Percentiles rank a stretch among this genome's conserved stretches.
These are phyloP conservation scores for Torymus auratus DNA, from an alignment of 2,888 invertebrate genomes.

Conservation along the genomic window DNA sequence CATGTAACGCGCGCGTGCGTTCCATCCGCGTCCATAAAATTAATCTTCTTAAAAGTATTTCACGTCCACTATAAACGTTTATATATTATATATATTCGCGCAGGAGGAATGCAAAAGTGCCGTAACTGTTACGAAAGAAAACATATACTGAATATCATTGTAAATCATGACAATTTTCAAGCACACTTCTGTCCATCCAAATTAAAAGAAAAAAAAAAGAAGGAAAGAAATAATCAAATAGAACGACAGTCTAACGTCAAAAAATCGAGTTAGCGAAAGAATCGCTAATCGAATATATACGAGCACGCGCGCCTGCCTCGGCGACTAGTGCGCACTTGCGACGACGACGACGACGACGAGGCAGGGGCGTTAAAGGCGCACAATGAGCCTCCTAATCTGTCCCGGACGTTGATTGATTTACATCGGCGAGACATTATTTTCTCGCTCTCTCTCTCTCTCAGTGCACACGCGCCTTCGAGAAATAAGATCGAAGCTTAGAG, in stretches of 20 bases:
- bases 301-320: slow-evolving; percentile 11
- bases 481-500: slow-evolving; percentile 59
- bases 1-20: no score
- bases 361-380: slow-evolving; percentile 31
- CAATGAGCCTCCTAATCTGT: slow-evolving; percentile 53
- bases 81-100: no score
- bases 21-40: no score
- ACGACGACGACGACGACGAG: slow-evolving; percentile 7
- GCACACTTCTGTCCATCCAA: neutral
- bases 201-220: slow-evolving; percentile 7
- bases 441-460: slow-evolving; percentile 50
- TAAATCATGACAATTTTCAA: slow-evolving; percentile 14
- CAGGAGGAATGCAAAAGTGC: no score
- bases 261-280: slow-evolving; percentile 10
- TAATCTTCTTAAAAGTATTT: no score
- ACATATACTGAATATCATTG: slow-evolving; percentile 4
- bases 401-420: slow-evolving; percentile 73
- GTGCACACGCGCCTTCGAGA: slow-evolving; percentile 38
- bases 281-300: slow-evolving; percentile 48
- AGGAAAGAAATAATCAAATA: neutral
- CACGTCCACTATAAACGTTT: no score
- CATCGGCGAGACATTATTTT: slow-evolving; percentile 63
- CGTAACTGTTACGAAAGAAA: neutral
- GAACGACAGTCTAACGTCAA: neutral
- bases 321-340: no score